Base-by-base conservation (phyloP, 1,140 invertebrate species). In the Drosophila bocqueti region DNA sequence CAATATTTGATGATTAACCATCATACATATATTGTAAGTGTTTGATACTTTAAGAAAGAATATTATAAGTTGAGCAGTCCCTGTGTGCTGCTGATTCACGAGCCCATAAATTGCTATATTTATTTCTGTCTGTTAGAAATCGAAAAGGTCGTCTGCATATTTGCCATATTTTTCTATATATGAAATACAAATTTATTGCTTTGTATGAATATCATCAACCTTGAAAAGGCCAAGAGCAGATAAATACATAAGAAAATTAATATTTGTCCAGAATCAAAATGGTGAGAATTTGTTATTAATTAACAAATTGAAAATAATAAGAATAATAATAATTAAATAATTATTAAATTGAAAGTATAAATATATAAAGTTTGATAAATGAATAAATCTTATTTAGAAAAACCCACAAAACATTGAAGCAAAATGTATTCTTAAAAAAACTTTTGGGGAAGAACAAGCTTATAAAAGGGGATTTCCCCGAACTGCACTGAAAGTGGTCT, bases 91-190 rank as follows among this genome's bases (percentile, higher is more conserved):
- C 31, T 54, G 50, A 54, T 21, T 54, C 50, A 54, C 21, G 31
- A 54, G 29, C 29, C 31, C 50, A 24, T 55, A 55, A 16, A 24
- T 55, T 38, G 38, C 34, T 55, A 38, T 55, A 55, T 38, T 24
- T 55, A 55, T 55, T 38, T 38, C 31, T 11, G 29, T 36, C 29
- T 36, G 50, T 15, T 54, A 54, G n/a, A 54, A 36, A 54, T 54
- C 50, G 29, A 36, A 54, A 36, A 54, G 29, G 49, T 52, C 49
- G 49, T 54, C 50, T 54, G 50, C 29, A 54, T 54, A 34, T 54
- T 54, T 21, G 31, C 31, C 6, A 21, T 36, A 36, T 54, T 54
- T 15, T 54, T 36, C 10, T n/a, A 31, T n/a, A 54, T 54, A 52
- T 34, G 11, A n/a, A 52, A 34, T 52, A 2, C 9, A 50, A 4